Percentiles rank a stretch among this genome's conserved stretches.
phyloP scores from a whole-genome alignment of 2,888 invertebrate genomes.

The Danaus chrysippus region DNA sequence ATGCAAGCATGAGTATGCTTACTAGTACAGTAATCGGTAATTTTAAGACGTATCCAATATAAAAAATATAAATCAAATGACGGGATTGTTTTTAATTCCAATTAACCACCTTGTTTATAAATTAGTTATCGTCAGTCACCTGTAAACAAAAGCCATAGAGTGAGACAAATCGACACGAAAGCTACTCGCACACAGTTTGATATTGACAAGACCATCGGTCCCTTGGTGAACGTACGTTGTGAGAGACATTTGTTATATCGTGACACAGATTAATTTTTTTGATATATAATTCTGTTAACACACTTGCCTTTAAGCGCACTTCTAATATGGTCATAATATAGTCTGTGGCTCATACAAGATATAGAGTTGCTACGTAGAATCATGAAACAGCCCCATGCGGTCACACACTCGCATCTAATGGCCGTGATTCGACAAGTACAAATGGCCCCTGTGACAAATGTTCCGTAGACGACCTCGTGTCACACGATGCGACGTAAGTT shows the following conservation, averaged over 20 bases:
- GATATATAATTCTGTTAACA: conserved; percentile 14
- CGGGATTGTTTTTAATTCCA: conserved; percentile 61
- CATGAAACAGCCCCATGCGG: conserved; percentile 68
- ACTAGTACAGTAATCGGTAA: conserved; percentile 26
- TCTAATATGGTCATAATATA: conserved; percentile 35
- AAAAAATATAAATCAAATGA: conserved; percentile 53
- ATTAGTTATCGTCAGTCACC: conserved; percentile 64
- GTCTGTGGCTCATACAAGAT: conserved; percentile 47
- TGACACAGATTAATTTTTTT: conserved; percentile 36
- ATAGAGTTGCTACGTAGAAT: conserved; percentile 54
- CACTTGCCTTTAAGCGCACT: conserved; percentile 34
- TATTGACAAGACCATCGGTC: conserved; percentile 66
- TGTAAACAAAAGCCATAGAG: conserved; percentile 71
- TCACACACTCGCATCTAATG: conserved; percentile 78
- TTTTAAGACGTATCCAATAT: conserved; percentile 27
- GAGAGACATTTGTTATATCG: conserved; percentile 34
- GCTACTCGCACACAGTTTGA: conserved; percentile 64
- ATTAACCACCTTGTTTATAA: conserved; percentile 73
- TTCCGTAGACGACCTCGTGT: conserved; percentile 70
- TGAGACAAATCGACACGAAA: conserved; percentile 74
- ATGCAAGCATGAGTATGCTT: conserved; percentile 35
- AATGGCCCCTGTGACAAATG: conserved; percentile 79
- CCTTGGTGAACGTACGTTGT: conserved; percentile 48
- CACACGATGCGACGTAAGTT: conserved; percentile 62
- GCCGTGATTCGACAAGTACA: conserved; percentile 80